phyloP scores from a whole-genome alignment of 2,888 invertebrate genomes.

The Heteromurus nitidus region DNA sequence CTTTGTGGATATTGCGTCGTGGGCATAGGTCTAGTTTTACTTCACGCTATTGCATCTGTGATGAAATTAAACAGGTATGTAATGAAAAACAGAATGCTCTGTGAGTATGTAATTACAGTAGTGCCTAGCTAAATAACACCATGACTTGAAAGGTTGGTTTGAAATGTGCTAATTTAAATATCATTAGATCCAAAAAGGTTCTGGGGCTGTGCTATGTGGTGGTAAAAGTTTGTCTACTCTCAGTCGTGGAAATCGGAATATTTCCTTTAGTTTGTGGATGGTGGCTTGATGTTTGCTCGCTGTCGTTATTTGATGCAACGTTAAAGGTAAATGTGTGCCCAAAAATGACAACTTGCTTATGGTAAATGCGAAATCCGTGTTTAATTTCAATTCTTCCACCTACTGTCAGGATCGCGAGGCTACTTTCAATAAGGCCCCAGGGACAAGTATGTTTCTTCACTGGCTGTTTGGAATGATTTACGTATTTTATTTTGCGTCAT shows the following conservation, averaged over 20 bases:
- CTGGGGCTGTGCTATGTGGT: slow-evolving; percentile 94
- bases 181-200: slow-evolving; percentile 85
- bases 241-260: slow-evolving; percentile 97
- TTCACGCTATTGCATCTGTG: slow-evolving; percentile 89
- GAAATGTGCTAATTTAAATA: too few relatives aligned
- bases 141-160: too few relatives aligned
- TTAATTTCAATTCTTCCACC: neutral
- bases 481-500: slow-evolving; percentile 98
- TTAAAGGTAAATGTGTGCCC: slow-evolving; percentile 81
- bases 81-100: too few relatives aligned
- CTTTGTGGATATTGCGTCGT: slow-evolving; percentile 95
- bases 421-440: slow-evolving; percentile 92
- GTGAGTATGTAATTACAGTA: too few relatives aligned
- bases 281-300: slow-evolving; percentile 99
- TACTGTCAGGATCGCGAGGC: slow-evolving; percentile 84
- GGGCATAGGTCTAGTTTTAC: slow-evolving; percentile 86
- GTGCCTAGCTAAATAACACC: too few relatives aligned
- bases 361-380: too few relatives aligned
- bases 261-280: slow-evolving; percentile 98
- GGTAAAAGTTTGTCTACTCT: slow-evolving; percentile 92
- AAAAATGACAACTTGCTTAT: too few relatives aligned
- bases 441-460: slow-evolving; percentile 97
- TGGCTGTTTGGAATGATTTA: slow-evolving; percentile 99
- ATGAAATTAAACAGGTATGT: slow-evolving; percentile 82
- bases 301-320: slow-evolving; percentile 93